Base-by-base conservation (phyloP, 2,797 vertebrate genomes). In the Staurois parvus region DNA sequence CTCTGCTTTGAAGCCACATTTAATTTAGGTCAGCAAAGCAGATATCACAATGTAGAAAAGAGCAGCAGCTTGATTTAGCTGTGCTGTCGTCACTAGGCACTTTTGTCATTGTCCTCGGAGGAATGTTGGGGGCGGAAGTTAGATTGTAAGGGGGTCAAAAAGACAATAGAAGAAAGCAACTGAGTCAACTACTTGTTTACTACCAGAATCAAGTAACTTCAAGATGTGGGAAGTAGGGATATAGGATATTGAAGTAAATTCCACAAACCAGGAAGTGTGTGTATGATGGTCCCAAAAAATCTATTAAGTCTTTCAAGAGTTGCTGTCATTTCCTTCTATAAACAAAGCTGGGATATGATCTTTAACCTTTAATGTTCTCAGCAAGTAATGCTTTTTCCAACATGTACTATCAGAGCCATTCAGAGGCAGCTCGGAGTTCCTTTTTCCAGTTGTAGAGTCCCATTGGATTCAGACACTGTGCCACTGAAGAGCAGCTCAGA, bases 341-440 rank as follows among this genome's bases (percentile, higher is more conserved):
- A 81, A 73, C 52, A 81, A 81, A 81, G 68, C 79, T 81, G 79
- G n/a, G 37, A 72, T n/a, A 62, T 81, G 79, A 81, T 81, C 79
- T 81, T 81, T 81, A 81, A 72, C 79, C 79, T 64, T 45, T 67
- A 70, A 19, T 34, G 21, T 59, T 69, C n/a, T 52, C 40, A 68
- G 37, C 5, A 56, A 69, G 24, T 26, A 42, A 42, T 37, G 34
- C 11, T 29, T 73, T 56, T 73, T 72, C 24, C 69, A 62, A 30
- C 30, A 56, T 62, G 69, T 15, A 40, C 17, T 19, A 56, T 7
- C 12, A 32, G 19, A 56, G 12, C 67, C 17, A 10, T 32, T 34
- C 21, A 24, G 28, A 69, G 28, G 37, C 6, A n/a, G 45, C 42
- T 8, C 34, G 10, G 11, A 5, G 12, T 29, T 30, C 42, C 40